Percentiles rank a stretch among this genome's conserved stretches.
These are phyloP conservation scores for Rhyzopertha dominica DNA, from an alignment of 1,140 invertebrate genomes.

Conservation along the genomic window DNA sequence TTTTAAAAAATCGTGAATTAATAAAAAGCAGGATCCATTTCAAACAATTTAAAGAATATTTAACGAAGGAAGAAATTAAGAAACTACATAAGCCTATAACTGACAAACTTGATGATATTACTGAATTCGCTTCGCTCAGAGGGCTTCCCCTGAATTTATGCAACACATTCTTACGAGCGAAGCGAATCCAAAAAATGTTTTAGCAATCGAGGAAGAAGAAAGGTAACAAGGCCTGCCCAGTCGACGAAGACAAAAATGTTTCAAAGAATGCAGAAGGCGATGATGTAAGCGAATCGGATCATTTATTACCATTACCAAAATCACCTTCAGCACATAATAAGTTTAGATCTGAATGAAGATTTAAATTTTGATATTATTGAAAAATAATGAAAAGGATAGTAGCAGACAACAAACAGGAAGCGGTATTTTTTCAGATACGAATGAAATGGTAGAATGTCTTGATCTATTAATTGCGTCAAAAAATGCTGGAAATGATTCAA, in stretches of 20 bases:
- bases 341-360: too few relatives aligned
- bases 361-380: too few relatives aligned
- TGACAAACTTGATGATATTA: slow-evolving; percentile 17
- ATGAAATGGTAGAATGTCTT: slow-evolving; percentile 16
- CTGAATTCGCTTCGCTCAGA: too few relatives aligned
- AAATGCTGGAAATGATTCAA: slow-evolving; percentile 19
- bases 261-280: slow-evolving; percentile 14
- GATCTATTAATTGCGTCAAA: slow-evolving; percentile 18
- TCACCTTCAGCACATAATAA: too few relatives aligned
- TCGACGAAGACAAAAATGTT: too few relatives aligned
- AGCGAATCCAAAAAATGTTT: slow-evolving; percentile 17
- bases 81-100: slow-evolving; percentile 15
- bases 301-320: too few relatives aligned
- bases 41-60: slow-evolving; percentile 16
- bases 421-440: slow-evolving; percentile 12
- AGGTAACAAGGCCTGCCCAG: slow-evolving; percentile 6
- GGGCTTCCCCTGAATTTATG: too few relatives aligned
- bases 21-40: slow-evolving; percentile 12
- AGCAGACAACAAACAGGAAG: background rate
- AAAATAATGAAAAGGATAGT: too few relatives aligned
- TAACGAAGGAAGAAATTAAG: slow-evolving; percentile 17
- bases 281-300: slow-evolving; percentile 13
- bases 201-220: slow-evolving; percentile 16
- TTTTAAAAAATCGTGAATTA: slow-evolving; percentile 15
- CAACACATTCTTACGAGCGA: slow-evolving; percentile 13